Evolutionary conservation across 2,888 invertebrate genomes (phyloP).

Genomic region (Drosophila meridiana): DNA sequence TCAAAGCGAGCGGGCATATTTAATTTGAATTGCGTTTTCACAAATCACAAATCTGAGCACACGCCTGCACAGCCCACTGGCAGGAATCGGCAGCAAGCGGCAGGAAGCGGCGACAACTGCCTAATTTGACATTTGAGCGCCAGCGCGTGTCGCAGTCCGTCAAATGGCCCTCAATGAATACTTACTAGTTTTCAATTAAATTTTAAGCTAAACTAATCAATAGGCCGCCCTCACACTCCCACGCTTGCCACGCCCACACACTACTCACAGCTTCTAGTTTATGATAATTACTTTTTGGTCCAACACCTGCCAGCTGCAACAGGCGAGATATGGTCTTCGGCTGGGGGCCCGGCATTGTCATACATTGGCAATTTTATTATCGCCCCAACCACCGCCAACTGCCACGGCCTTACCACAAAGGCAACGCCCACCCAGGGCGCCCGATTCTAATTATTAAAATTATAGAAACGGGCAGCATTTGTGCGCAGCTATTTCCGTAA

Average conservation of each 20-base stretch:
- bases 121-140: slow-evolving; percentile 54
- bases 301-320: slow-evolving; percentile 54
- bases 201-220: slow-evolving; percentile 50
- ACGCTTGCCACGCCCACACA: neutral
- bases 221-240: neutral
- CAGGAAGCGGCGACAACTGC: neutral
- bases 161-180: slow-evolving; percentile 20
- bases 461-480: slow-evolving; percentile 42
- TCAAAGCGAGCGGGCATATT: slow-evolving; percentile 62
- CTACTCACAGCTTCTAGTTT: slow-evolving; percentile 35
- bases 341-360: slow-evolving; percentile 34
- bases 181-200: slow-evolving; percentile 57
- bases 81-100: neutral
- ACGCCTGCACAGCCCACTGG: slow-evolving; percentile 16
- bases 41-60: slow-evolving; percentile 35
- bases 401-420: slow-evolving; percentile 35
- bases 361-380: slow-evolving; percentile 53
- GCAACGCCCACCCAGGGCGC: slow-evolving; percentile 7
- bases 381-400: slow-evolving; percentile 20
- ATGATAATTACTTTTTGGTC: slow-evolving; percentile 68
- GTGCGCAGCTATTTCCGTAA: slow-evolving; percentile 43
- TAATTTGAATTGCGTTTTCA: slow-evolving; percentile 51
- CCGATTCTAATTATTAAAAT: slow-evolving; percentile 55
- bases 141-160: slow-evolving; percentile 41
- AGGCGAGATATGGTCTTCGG: neutral